phyloP scores from a whole-genome alignment of 2,113 vertebrate genomes.

The Monopterus albus region DNA sequence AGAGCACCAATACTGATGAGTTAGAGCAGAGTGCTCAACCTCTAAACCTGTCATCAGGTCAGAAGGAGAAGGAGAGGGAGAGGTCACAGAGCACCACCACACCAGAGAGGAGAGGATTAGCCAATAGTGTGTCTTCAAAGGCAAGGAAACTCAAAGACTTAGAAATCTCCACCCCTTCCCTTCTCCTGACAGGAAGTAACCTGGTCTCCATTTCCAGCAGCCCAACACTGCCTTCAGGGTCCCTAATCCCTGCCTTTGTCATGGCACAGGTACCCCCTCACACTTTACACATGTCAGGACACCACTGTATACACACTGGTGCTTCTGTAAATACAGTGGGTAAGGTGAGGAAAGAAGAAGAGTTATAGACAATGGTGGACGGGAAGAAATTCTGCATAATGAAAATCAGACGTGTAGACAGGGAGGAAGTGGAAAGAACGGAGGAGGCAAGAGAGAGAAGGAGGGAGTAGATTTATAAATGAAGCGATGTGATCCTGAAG shows the following conservation, averaged over 20 bases:
- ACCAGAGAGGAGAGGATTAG: slow-evolving; percentile 59
- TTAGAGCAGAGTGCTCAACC: slow-evolving; percentile 84
- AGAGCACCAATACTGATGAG: slow-evolving; percentile 82
- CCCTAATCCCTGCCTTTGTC: slow-evolving; percentile 92
- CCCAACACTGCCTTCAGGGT: slow-evolving; percentile 92
- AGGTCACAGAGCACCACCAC: slow-evolving; percentile 77
- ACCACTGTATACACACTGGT: not conserved
- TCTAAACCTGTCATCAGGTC: slow-evolving; percentile 92
- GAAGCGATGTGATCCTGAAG: slow-evolving; percentile 81
- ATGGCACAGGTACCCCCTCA: slow-evolving; percentile 87
- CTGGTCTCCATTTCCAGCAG: slow-evolving; percentile 94
- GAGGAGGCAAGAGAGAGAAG: slow-evolving; percentile 42
- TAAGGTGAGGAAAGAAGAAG: slow-evolving; percentile 13
- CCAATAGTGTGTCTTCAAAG: slow-evolving; percentile 79
- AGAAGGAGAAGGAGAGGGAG: slow-evolving; percentile 85
- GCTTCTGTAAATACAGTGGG: not conserved
- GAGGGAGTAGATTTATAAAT: slow-evolving; percentile 74
- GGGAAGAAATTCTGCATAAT: slow-evolving; percentile 5
- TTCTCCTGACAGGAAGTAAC: slow-evolving; percentile 89
- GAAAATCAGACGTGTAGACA: slow-evolving; percentile 36
- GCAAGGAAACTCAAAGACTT: slow-evolving; percentile 92
- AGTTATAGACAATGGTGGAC: not conserved
- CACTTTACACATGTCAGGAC: not conserved
- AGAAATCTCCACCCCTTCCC: slow-evolving; percentile 88
- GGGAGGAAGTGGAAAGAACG: slow-evolving; percentile 62